A percentile compares a stretch with the other conserved stretches of the same genome.
These are phyloP conservation scores for Parazoanthus swiftii DNA, from an alignment of 92 coral and sea anemone species.

Conservation along the genomic window DNA sequence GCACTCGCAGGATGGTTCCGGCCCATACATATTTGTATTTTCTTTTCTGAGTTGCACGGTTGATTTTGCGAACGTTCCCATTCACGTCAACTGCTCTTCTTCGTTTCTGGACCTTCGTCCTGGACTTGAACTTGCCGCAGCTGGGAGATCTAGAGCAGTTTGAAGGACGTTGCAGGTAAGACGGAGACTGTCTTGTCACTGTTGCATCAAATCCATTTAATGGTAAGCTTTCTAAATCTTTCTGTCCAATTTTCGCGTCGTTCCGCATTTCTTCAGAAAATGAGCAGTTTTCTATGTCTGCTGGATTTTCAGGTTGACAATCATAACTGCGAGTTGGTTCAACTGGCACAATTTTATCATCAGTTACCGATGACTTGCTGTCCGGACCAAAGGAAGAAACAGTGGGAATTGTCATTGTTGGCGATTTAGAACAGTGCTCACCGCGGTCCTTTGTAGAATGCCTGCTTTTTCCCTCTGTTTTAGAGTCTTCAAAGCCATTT, in stretches of 20 bases:
- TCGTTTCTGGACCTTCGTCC: background rate
- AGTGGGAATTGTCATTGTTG: background rate
- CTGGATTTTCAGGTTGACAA: background rate
- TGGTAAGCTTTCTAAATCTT: background rate
- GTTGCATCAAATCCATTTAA: background rate
- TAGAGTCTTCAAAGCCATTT: no score
- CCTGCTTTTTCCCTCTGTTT: no score
- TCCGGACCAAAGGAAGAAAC: background rate
- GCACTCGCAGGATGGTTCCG: background rate
- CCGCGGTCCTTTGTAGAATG: no score
- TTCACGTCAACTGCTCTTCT: background rate
- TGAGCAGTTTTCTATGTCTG: background rate
- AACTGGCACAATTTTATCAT: no score
- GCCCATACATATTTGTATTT: background rate
- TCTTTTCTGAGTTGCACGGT: background rate
- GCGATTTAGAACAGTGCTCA: background rate
- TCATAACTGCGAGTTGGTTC: background rate
- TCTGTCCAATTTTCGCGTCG: background rate
- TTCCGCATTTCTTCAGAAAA: background rate
- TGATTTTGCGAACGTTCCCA: background rate
- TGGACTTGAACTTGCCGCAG: background rate
- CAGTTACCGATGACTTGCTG: background rate
- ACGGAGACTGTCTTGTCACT: background rate
- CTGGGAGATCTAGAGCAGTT: background rate
- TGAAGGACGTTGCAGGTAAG: background rate